phyloP scores from a whole-genome alignment of 2,797 vertebrate species.

The Labroides dimidiatus region DNA sequence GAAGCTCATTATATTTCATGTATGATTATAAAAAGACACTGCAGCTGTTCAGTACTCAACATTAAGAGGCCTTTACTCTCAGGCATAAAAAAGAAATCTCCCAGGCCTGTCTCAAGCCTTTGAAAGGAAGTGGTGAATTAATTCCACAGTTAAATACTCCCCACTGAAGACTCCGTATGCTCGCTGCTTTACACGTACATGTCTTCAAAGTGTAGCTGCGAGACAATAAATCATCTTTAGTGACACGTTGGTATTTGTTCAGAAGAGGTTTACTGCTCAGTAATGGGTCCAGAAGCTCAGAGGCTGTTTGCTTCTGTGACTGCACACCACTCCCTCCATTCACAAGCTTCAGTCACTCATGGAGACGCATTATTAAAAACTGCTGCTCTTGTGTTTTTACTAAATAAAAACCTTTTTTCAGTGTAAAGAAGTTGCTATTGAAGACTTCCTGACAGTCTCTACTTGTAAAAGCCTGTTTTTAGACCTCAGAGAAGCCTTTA shows the following conservation, averaged over 20 bases:
- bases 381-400: background rate
- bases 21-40: slow-evolving; percentile 38
- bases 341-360: background rate
- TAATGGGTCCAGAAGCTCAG: background rate
- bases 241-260: slow-evolving; percentile 57
- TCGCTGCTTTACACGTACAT: slow-evolving; percentile 64
- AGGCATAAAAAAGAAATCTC: slow-evolving; percentile 41
- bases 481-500: too few relatives aligned
- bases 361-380: background rate
- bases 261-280: slow-evolving; percentile 2
- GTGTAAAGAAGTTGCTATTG: background rate
- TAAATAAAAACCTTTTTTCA: background rate
- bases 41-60: slow-evolving; percentile 24
- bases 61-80: slow-evolving; percentile 36
- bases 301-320: background rate
- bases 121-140: slow-evolving; percentile 59
- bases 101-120: slow-evolving; percentile 49
- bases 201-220: slow-evolving; percentile 44
- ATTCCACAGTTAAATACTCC: slow-evolving; percentile 64
- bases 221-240: slow-evolving; percentile 65
- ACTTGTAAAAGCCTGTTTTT: too few relatives aligned
- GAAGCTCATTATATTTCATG: slow-evolving; percentile 40
- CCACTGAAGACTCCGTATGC: slow-evolving; percentile 55
- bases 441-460: too few relatives aligned
- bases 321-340: slow-evolving; percentile 5